These are phyloP conservation scores for Amorpha juglandis DNA, from an alignment of 2,888 invertebrate species.

Conservation along the genomic window DNA sequence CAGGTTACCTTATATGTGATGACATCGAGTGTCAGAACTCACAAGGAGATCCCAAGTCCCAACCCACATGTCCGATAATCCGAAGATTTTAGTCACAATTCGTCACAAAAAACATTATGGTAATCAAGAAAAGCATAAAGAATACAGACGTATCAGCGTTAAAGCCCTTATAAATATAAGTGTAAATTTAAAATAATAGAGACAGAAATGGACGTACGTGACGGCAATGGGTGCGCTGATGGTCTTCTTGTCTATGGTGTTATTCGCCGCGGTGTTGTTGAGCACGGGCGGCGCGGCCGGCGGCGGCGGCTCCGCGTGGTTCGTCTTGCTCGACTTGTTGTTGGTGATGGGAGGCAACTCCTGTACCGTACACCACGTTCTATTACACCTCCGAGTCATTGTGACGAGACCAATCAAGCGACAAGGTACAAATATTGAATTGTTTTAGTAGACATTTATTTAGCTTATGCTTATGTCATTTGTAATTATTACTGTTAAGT, in stretches of 20 bases:
- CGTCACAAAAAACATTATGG: no score
- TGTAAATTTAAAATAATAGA: not conserved
- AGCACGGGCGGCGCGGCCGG: conserved; percentile 44
- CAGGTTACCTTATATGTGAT: no score
- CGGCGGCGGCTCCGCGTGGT: conserved; percentile 57
- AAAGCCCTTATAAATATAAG: no score
- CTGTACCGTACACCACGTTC: conserved; percentile 47
- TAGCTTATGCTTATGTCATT: not conserved
- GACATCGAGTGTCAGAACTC: no score
- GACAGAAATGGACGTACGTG: conserved; percentile 62
- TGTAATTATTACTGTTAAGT: not conserved
- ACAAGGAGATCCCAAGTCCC: no score
- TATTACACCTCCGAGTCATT: not conserved
- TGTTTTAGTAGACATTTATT: not conserved
- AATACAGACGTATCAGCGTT: no score
- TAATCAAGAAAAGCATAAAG: no score
- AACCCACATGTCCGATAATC: no score
- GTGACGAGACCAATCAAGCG: not conserved
- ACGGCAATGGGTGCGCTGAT: conserved; percentile 81
- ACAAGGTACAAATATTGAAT: conserved; percentile 7
- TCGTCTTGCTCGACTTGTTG: conserved; percentile 63
- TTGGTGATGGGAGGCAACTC: conserved; percentile 78
- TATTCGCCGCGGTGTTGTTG: conserved; percentile 64
- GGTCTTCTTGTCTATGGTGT: conserved; percentile 77
- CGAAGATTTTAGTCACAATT: no score